Conservation (phyloP, 2,888 invertebrate genomes). For the Clunio marinus region DNA sequence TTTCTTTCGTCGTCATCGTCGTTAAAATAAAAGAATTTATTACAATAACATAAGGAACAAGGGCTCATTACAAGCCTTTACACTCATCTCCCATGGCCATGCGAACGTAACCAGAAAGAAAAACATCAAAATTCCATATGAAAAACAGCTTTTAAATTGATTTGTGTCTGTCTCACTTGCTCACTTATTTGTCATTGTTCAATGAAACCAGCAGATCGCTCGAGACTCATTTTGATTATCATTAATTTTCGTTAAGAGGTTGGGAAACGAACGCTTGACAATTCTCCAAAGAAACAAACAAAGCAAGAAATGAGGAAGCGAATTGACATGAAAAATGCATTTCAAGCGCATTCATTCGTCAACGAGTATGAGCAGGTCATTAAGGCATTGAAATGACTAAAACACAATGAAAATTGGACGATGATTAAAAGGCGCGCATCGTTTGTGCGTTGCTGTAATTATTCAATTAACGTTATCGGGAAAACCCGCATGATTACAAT, state of each 20-base stretch:
- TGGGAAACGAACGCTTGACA: neutral
- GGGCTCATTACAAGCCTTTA: neutral
- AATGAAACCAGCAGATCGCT: neutral
- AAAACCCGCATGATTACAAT: slow-evolving; percentile 14
- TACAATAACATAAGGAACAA: neutral
- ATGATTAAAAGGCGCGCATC: neutral
- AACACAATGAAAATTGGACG: neutral
- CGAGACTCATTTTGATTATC: slow-evolving; percentile 13
- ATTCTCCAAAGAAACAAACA: neutral
- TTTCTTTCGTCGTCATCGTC: neutral
- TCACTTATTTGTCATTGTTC: neutral
- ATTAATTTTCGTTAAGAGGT: neutral
- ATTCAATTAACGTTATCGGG: slow-evolving; percentile 36
- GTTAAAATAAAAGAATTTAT: neutral
- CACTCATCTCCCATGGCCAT: neutral
- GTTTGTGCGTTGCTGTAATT: slow-evolving; percentile 3
- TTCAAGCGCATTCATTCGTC: neutral
- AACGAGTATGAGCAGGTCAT: neutral
- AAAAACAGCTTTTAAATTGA: slow-evolving; percentile 2
- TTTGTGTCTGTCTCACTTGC: neutral
- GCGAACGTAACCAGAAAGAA: neutral
- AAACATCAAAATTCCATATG: slow-evolving; percentile 14
- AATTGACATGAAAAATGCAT: slow-evolving; percentile 22
- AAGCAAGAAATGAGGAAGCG: neutral
- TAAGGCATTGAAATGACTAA: no score